Evolutionary conservation across 2,797 vertebrate species (phyloP), one percentile per base, ranked within the genome.

Genomic region (Bufotes viridis): DNA sequence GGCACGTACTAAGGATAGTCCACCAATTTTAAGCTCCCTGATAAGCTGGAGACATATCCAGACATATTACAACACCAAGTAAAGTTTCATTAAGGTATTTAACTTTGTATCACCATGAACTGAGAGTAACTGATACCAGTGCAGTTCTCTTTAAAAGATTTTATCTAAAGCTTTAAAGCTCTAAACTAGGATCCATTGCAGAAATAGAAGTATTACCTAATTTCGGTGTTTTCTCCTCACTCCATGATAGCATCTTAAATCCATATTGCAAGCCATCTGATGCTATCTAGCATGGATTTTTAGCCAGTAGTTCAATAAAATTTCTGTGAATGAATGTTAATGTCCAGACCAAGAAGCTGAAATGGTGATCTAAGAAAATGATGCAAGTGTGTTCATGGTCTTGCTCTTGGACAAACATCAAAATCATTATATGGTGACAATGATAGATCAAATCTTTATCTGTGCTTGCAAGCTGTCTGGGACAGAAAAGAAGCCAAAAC

Each of bases 361-460:
- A 85, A 67, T 75, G 49, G 58, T n/a, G 80, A 85, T 76, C 78
- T 69, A 85, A 57, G 78, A 82, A 79, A 86, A 89, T 85, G 60
- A 85, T 89, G 57, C 49, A 55, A 85, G 78, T 24, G 17, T 74
- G 58, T 81, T 42, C 78, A 81, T 82, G 83, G 20, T 57, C 69
- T 85, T 81, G 70, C 58, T 85, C 78, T 85, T 89, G 87, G 83
- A 81, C 78, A 81, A 63, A 57, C 24, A 15, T 85, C 87, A 89
- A 85, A 89, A 89, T 85, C 87, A 82, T 89, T 89, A 89, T 55
- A 81, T 55, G 14, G 78, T 81, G 78, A 85, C 83, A 89, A 85
- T 82, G 78, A 89, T 67, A 81, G 60, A 85, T 81, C 72, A 82
- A 83, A 69, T 69, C 72, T 83, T 75, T 85, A 86, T 85, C 78